phyloP scores from a whole-genome alignment of 2,888 invertebrate species.

The Philereme transversata region DNA sequence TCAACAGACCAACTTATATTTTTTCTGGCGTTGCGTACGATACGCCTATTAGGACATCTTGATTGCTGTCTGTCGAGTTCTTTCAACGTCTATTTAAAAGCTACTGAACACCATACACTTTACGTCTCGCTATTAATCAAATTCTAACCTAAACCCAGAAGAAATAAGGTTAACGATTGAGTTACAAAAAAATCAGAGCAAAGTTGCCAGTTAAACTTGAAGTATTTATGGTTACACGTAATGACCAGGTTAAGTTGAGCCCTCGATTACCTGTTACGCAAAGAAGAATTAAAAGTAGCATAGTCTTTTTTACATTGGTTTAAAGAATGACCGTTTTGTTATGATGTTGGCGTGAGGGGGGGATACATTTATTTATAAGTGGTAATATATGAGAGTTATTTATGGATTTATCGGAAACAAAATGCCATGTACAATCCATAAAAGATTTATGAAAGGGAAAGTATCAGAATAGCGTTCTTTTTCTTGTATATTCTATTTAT shows the following conservation, averaged over 20 bases:
- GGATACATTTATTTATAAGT: conserved; percentile 77
- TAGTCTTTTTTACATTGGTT: conserved; percentile 48
- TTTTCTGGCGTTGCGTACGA: conserved; percentile 71
- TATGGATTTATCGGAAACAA: conserved; percentile 68
- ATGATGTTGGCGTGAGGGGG: conserved; percentile 57
- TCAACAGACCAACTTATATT: conserved; percentile 74
- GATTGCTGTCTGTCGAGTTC: conserved; percentile 80
- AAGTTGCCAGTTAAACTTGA: conserved; percentile 44
- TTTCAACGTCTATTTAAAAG: conserved; percentile 83
- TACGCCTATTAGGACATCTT: conserved; percentile 81
- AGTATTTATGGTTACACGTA: conserved; percentile 67
- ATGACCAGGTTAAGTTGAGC: conserved; percentile 52
- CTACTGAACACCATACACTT: conserved; percentile 49
- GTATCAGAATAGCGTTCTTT: conserved; percentile 2
- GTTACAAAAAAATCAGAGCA: conserved; percentile 17
- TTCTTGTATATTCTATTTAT: not conserved
- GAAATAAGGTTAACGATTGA: conserved; percentile 33
- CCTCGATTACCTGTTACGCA: conserved; percentile 30
- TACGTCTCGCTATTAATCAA: conserved; percentile 32
- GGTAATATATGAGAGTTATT: conserved; percentile 67
- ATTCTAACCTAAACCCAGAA: conserved; percentile 44
- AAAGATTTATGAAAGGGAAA: conserved; percentile 68
- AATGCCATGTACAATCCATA: conserved; percentile 70
- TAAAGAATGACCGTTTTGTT: conserved; percentile 56
- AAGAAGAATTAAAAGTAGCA: conserved; percentile 24